phyloP scores from a whole-genome alignment of 2,797 vertebrate genomes.

The Pagetopsis macropterus region DNA sequence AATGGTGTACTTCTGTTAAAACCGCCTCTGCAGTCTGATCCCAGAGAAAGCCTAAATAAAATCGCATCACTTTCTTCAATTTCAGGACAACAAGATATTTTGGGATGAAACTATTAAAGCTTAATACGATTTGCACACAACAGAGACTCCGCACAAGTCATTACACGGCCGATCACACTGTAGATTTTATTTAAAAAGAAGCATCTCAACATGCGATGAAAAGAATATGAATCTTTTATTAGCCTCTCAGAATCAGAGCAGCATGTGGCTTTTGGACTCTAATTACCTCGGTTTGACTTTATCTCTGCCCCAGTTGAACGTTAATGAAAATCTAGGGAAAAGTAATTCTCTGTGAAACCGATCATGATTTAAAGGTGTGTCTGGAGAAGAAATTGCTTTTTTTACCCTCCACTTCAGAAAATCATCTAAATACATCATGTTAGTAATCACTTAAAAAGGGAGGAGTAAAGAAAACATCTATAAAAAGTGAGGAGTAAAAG shows the following conservation, averaged over 20 bases:
- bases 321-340: constrained; percentile 71
- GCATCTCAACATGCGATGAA: constrained; percentile 61
- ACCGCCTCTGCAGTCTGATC: not conserved
- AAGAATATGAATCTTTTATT: constrained; percentile 77
- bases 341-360: constrained; percentile 58
- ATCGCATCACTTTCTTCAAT: constrained; percentile 28
- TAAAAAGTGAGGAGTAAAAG: constrained; percentile 46
- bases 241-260: constrained; percentile 53
- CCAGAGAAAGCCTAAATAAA: constrained; percentile 23
- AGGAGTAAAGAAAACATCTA: constrained; percentile 48
- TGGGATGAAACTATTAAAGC: constrained; percentile 65
- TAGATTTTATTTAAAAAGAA: constrained; percentile 73
- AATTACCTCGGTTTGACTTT: constrained; percentile 71
- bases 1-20: constrained; percentile 9
- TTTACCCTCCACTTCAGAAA: constrained; percentile 38
- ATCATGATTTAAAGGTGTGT: constrained; percentile 37
- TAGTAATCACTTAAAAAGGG: constrained; percentile 42
- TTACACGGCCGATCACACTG: constrained; percentile 55
- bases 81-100: constrained; percentile 48
- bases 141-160: constrained; percentile 43
- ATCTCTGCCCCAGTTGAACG: constrained; percentile 55
- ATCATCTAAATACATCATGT: constrained; percentile 48
- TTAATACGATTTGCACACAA: constrained; percentile 67
- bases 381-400: constrained; percentile 59
- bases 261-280: constrained; percentile 58